phyloP scores from a whole-genome alignment of 1,140 invertebrate genomes.

The Drosophila arawakana region DNA sequence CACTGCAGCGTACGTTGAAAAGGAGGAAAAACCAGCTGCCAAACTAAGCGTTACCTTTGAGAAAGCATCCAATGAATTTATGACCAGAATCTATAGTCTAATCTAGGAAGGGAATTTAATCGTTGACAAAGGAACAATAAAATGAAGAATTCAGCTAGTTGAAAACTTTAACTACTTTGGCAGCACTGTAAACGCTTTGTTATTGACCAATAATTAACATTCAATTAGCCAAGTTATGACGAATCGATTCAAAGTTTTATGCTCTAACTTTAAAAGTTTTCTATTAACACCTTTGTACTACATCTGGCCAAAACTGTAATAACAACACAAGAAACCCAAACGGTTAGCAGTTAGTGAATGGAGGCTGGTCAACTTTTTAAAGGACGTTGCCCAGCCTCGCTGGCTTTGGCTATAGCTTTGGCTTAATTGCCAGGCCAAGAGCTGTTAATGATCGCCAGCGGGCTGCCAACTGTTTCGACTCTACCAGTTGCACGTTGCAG shows the following conservation, averaged over 20 bases:
- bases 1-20: too few relatives aligned
- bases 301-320: background rate
- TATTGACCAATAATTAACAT: conserved; percentile 52
- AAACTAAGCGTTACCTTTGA: background rate
- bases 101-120: background rate
- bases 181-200: conserved; percentile 28
- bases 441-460: conserved; percentile 69
- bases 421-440: conserved; percentile 58
- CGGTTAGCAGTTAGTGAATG: background rate
- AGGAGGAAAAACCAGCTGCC: background rate
- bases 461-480: conserved; percentile 12
- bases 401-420: conserved; percentile 22
- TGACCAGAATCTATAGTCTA: background rate
- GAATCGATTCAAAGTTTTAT: conserved; percentile 53
- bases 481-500: background rate
- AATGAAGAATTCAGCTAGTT: background rate
- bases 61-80: background rate
- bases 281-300: conserved; percentile 55
- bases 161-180: background rate
- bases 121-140: background rate
- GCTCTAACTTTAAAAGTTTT: conserved; percentile 50
- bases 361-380: background rate
- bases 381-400: conserved; percentile 34
- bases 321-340: background rate
- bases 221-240: conserved; percentile 64